Evolutionary conservation across 2,888 invertebrate species (phyloP), one percentile per base, ranked within the genome.

Genomic region (Thymelicus acteon): DNA sequence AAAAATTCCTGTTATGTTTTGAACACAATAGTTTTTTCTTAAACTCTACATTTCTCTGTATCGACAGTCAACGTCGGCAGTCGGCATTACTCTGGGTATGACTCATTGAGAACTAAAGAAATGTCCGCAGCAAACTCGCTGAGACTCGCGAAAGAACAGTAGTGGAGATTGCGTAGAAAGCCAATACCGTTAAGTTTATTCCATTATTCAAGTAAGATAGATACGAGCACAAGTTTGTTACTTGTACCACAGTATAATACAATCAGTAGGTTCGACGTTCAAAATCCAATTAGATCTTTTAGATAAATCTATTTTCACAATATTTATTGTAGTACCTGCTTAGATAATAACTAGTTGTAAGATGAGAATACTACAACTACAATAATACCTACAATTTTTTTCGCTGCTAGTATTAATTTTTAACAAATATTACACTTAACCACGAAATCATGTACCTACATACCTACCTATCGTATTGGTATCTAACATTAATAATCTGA

Each of bases 181-280:
- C 81, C 80, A 80, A 82, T 83, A 87, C 88, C 87, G 88, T 89
- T 87, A 87, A 80, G 81, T 79, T 78, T 82, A 82, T 85, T 84
- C 83, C 85, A 87, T 88, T 85, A 85, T 86, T 85, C 82, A 82
- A 80, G 77, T 74, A 68, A 70, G 69, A 60, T 70, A 47, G 63
- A 57, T 69, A 69, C 63, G 24, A 48, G 48, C 63, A 69, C 63
- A 63, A 69, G 69, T 63, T 63, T 49, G 69, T 69, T 62, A 54
- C 57, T 48, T 7, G 19, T 1, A 19, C 24, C 67, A 67, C 52
- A 67, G 67, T 60, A 10, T 3, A 60, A 10, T 1, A 48, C 2
- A 19, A 62, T 48, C 68, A 37, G 68, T 62, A 66, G n/a, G 57
- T n/a, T 60, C 15, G 39, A 15, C 7, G 37, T 6, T 12, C 12